Conservation (phyloP, 2,888 invertebrate species). For the Stenichneumon culpator region DNA sequence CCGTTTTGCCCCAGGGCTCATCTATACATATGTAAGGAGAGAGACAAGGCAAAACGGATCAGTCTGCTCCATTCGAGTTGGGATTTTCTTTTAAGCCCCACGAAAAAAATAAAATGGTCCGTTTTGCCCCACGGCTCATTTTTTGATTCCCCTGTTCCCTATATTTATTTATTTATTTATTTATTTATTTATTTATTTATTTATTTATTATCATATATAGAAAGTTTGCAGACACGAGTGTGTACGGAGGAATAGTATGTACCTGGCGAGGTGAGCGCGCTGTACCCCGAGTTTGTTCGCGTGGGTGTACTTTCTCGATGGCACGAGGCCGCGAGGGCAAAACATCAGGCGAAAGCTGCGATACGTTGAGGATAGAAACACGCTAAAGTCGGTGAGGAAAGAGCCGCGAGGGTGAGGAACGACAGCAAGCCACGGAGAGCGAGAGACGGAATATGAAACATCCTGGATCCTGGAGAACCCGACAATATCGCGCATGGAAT, state of each 20-base stretch:
- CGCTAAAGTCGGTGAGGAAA: not conserved
- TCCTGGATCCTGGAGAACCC: constrained; percentile 35
- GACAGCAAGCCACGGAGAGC: constrained; percentile 1
- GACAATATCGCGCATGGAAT: constrained; percentile 51
- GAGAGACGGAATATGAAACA: constrained; percentile 6
- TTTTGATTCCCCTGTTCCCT: too few species aligned
- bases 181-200: too few species aligned
- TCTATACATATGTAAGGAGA: too few species aligned
- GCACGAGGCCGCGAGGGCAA: constrained; percentile 65
- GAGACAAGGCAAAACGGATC: too few species aligned
- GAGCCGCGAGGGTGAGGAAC: not conserved
- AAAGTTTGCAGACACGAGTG: not conserved
- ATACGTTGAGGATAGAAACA: constrained; percentile 34
- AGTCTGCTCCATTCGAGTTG: too few species aligned
- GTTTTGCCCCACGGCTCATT: too few species aligned
- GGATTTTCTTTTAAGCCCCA: too few species aligned
- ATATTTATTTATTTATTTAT: too few species aligned
- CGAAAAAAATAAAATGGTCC: too few species aligned
- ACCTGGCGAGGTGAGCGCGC: constrained; percentile 24
- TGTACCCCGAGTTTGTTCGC: constrained; percentile 55
- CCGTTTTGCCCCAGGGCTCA: too few species aligned
- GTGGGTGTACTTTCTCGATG: constrained; percentile 67
- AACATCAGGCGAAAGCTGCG: constrained; percentile 46
- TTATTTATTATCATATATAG: too few species aligned
- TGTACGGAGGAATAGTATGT: not conserved